These are phyloP conservation scores for Muscicapa adusta DNA, from an alignment of 2,113 vertebrate species.

Conservation along the genomic window DNA sequence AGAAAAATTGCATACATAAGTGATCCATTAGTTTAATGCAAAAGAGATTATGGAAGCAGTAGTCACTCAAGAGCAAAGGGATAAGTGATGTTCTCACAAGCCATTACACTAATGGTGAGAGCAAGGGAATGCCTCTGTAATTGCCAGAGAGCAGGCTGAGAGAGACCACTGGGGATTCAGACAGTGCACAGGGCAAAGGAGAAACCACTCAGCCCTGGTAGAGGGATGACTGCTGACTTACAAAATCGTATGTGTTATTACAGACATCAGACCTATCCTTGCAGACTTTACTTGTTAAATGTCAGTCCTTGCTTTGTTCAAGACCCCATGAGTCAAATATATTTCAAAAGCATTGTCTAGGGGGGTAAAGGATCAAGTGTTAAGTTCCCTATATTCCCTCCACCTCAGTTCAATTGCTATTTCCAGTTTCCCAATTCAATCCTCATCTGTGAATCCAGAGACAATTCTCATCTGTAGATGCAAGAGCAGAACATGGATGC, in stretches of 20 bases:
- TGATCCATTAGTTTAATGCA: slow-evolving; percentile 16
- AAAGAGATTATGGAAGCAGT: neutral
- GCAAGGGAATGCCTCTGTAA: neutral
- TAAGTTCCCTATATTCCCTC: neutral
- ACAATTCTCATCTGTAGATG: neutral
- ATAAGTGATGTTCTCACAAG: slow-evolving; percentile 23
- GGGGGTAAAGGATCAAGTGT: neutral
- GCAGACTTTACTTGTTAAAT: neutral
- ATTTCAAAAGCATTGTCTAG: neutral
- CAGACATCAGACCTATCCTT: neutral
- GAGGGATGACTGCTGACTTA: neutral
- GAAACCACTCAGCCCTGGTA: neutral
- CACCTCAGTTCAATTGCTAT: neutral
- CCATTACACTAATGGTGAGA: slow-evolving; percentile 25
- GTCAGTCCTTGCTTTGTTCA: neutral
- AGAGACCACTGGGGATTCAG: neutral
- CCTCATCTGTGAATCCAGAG: neutral
- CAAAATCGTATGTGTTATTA: neutral
- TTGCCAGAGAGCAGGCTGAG: neutral
- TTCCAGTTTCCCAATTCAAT: neutral
- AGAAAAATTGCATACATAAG: neutral
- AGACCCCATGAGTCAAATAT: neutral
- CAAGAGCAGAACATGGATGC: neutral
- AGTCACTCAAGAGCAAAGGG: slow-evolving; percentile 19
- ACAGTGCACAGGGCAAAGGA: neutral